Conservation (phyloP, 2,113 vertebrate species). For the Archocentrus centrarchus region DNA sequence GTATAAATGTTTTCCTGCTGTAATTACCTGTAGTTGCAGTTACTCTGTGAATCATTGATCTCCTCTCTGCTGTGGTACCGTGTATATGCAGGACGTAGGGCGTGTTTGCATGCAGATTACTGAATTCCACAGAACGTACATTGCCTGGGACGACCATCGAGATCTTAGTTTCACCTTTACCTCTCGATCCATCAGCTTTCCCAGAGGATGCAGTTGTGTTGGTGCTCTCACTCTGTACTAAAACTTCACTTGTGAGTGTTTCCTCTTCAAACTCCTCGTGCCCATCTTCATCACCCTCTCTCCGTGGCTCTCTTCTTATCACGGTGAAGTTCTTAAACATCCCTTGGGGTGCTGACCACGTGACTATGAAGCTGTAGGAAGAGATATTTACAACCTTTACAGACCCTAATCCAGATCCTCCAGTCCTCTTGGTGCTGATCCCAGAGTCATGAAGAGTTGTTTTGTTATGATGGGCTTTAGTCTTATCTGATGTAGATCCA, state of each 20-base stretch:
- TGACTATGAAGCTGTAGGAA: slow-evolving; percentile 74
- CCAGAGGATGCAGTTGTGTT: slow-evolving; percentile 40
- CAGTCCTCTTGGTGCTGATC: slow-evolving; percentile 31
- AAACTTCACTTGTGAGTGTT: slow-evolving; percentile 41
- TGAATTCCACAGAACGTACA: slow-evolving; percentile 69
- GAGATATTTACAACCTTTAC: slow-evolving; percentile 72
- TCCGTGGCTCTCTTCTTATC: slow-evolving; percentile 67
- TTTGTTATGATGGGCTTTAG: slow-evolving; percentile 42
- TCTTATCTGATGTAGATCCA: slow-evolving; percentile 23
- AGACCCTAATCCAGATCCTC: slow-evolving; percentile 64
- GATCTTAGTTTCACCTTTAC: slow-evolving; percentile 68
- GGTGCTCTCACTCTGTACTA: slow-evolving; percentile 49
- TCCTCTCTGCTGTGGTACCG: slow-evolving; percentile 51
- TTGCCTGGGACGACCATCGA: slow-evolving; percentile 73
- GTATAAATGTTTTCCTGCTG: not conserved
- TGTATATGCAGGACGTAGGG: slow-evolving; percentile 69
- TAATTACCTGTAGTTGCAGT: slow-evolving; percentile 74
- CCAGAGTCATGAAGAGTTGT: slow-evolving; percentile 26
- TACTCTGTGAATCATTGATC: slow-evolving; percentile 73
- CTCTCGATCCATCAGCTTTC: slow-evolving; percentile 56
- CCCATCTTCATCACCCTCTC: slow-evolving; percentile 52
- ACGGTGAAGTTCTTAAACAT: slow-evolving; percentile 85
- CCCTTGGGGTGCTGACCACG: slow-evolving; percentile 82
- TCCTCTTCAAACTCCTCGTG: slow-evolving; percentile 61
- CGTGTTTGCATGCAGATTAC: slow-evolving; percentile 65